Evolutionary conservation across 2,888 invertebrate genomes (phyloP), one percentile per base, ranked within the genome.

Genomic region (Melolontha melolontha): DNA sequence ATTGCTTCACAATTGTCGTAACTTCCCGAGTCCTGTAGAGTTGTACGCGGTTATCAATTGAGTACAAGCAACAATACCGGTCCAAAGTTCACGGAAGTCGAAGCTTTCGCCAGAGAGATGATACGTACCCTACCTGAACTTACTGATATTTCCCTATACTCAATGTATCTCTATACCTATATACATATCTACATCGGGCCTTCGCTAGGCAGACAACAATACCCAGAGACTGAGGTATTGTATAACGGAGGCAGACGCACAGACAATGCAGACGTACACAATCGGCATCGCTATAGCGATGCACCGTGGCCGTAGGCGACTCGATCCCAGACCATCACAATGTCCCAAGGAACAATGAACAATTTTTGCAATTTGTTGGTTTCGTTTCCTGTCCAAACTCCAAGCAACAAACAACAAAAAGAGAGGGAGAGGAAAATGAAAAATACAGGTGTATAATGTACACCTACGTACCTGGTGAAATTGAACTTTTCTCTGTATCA

Each of bases 271-370:
- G 71, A 72, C 70, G 74, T 72, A 75, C 72, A 75, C 75, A 75
- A 75, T 75, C 74, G 59, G 73, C 72, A 75, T 75, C 75, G 72
- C 75, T 75, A 74, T 75, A 71, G 75, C 72, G 72, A 74, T 75
- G 74, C 73, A 75, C 72, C 72, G 72, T 73, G 72, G 72, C 74
- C 72, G 74, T 73, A 71, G 73, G 75, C 75, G 72, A 72, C 72
- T 68, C 69, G 73, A 71, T 71, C 71, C 68, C 66, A 64, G 55
- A 17, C 59, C 66, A 71, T 69, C 69, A 73, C 69, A 70, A 71
- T 72, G 70, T 71, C 65, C 68, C 63, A 39, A 71, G 70, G 70
- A 70, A 70, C 69, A 71, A 72, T 67, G 66, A 64, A 69, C 55
- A 70, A 69, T 74, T 73, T 74, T 73, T 71, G 70, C 64, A 71